phyloP scores from a whole-genome alignment of 2,888 invertebrate species.

The Bedellia somnulentella region DNA sequence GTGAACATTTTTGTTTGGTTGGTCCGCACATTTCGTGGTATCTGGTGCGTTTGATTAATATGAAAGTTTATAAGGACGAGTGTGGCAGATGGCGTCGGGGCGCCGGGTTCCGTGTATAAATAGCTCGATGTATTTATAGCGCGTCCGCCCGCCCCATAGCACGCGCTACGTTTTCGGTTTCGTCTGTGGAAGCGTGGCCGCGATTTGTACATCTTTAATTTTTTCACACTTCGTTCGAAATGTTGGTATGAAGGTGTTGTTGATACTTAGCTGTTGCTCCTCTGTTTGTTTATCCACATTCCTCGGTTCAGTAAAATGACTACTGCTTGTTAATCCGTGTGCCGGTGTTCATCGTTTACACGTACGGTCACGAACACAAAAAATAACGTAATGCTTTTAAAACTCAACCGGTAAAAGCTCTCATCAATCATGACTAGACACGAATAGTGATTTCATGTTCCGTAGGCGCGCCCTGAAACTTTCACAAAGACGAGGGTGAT shows the following conservation, averaged over 20 bases:
- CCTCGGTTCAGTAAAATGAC: too few species aligned
- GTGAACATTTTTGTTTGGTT: slow-evolving; percentile 1
- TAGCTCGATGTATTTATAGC: slow-evolving; percentile 44
- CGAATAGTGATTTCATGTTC: slow-evolving; percentile 24
- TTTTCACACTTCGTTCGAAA: slow-evolving; percentile 7
- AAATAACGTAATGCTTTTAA: too few species aligned
- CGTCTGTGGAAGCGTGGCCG: not conserved
- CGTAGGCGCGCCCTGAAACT: too few species aligned
- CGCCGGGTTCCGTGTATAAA: slow-evolving; percentile 42
- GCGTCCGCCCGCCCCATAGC: too few species aligned
- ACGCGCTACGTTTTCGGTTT: too few species aligned
- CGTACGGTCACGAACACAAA: too few species aligned
- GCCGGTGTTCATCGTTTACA: too few species aligned
- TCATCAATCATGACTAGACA: slow-evolving; percentile 36
- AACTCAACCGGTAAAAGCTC: slow-evolving; percentile 10
- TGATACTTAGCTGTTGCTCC: too few species aligned
- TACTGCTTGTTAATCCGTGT: too few species aligned
- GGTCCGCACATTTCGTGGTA: slow-evolving; percentile 21
- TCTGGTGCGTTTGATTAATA: slow-evolving; percentile 41
- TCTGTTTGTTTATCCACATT: too few species aligned
- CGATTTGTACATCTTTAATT: slow-evolving; percentile 6
- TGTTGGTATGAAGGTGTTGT: too few species aligned
- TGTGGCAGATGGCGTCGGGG: slow-evolving; percentile 34
- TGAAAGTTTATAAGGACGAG: slow-evolving; percentile 23
- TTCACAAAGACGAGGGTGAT: too few species aligned